Conservation (phyloP, 2,113 vertebrate species). For the Rafetus swinhoei region DNA sequence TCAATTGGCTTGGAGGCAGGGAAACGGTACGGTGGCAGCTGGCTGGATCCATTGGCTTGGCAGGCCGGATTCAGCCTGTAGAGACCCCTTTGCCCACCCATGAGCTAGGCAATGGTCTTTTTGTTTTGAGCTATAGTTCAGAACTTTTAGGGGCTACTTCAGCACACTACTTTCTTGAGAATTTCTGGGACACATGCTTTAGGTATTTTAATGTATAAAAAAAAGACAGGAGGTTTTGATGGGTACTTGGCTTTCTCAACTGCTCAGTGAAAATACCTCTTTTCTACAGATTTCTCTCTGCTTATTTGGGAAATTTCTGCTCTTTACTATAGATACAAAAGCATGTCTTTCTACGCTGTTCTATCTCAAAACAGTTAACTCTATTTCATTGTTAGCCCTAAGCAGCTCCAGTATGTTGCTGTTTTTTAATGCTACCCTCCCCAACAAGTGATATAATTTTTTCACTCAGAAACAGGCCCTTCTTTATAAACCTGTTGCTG, state of each 20-base stretch:
- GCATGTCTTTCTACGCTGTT: background rate
- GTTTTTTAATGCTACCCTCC: background rate
- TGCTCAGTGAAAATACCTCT: background rate
- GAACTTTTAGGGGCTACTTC: no score
- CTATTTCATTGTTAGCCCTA: background rate
- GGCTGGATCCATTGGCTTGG: no score
- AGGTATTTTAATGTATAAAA: background rate
- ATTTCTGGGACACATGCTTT: no score
- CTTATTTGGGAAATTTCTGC: background rate
- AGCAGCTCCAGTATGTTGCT: background rate
- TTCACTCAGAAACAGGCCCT: background rate
- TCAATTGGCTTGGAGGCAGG: no score
- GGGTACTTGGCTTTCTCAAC: background rate
- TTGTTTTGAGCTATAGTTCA: background rate
- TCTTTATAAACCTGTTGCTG: background rate
- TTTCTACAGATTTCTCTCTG: background rate
- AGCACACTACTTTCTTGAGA: no score
- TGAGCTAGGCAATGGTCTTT: background rate
- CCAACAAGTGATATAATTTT: background rate
- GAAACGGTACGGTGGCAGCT: no score
- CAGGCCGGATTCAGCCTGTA: no score
- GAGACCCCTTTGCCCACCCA: no score
- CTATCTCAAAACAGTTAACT: accelerated
- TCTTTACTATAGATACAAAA: background rate
- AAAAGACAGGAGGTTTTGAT: background rate